phyloP scores from a whole-genome alignment of 2,113 vertebrate genomes.

The Xiphophorus maculatus region DNA sequence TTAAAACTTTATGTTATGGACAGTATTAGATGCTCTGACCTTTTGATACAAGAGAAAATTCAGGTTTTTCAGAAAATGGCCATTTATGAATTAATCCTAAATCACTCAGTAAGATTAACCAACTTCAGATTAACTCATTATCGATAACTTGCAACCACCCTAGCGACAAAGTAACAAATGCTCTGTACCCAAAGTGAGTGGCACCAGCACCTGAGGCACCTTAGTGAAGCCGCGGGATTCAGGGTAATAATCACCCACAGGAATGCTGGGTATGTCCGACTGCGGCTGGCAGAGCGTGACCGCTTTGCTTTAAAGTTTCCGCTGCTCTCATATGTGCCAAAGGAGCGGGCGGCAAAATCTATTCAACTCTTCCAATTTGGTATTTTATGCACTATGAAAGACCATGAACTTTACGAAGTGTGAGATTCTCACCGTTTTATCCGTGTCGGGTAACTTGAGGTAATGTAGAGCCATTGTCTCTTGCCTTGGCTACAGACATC shows the following conservation, averaged over 20 bases:
- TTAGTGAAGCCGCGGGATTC: slow-evolving; percentile 55
- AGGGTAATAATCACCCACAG: slow-evolving; percentile 77
- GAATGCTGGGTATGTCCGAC: slow-evolving; percentile 73
- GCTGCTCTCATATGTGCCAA: slow-evolving; percentile 45
- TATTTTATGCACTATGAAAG: slow-evolving; percentile 9
- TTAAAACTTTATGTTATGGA: too few species aligned
- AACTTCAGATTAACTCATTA: too few species aligned
- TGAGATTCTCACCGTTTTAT: neutral
- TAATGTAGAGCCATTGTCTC: neutral
- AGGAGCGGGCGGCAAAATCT: slow-evolving; percentile 23
- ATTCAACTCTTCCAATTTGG: slow-evolving; percentile 21
- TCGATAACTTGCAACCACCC: too few species aligned
- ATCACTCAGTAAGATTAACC: too few species aligned
- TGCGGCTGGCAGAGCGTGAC: slow-evolving; percentile 49
- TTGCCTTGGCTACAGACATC: neutral
- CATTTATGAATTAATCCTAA: too few species aligned
- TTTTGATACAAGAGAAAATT: too few species aligned
- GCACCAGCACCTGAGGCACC: slow-evolving; percentile 56
- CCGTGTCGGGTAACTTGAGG: neutral
- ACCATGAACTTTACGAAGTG: slow-evolving; percentile 15
- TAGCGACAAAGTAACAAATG: neutral
- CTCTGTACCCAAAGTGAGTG: slow-evolving; percentile 17
- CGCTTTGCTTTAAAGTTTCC: slow-evolving; percentile 55
- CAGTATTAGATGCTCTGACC: too few species aligned
- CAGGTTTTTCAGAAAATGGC: too few species aligned